A percentile compares a stretch with the other conserved stretches of the same genome.
Conservation (phyloP, 2,888 invertebrate genomes). For the Ormyrus labotus region DNA sequence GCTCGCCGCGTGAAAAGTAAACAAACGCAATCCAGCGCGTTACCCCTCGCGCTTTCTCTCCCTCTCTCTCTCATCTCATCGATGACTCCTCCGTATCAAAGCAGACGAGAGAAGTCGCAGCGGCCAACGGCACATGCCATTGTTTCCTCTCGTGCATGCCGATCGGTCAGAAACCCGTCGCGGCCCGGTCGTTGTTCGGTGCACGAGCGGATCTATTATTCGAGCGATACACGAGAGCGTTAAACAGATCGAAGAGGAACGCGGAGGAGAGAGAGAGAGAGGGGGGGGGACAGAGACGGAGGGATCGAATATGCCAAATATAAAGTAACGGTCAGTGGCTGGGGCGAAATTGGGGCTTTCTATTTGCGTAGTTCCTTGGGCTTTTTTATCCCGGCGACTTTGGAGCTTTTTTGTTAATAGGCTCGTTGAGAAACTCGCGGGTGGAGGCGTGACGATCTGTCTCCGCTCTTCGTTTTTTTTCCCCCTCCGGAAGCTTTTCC, state of each 20-base stretch:
- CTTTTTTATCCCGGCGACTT: conserved; percentile 26
- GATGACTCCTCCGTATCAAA: neutral
- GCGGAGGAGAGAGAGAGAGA: no score
- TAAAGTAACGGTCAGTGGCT: conserved; percentile 40
- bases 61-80: neutral
- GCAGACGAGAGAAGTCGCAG: neutral
- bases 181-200: conserved; percentile 34
- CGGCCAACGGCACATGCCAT: conserved; percentile 43
- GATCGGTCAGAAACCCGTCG: conserved; percentile 27
- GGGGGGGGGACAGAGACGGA: no score
- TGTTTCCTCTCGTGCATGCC: neutral
- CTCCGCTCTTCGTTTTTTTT: no score
- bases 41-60: neutral
- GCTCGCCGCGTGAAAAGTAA: neutral
- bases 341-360: conserved; percentile 38
- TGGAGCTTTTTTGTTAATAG: conserved; percentile 1
- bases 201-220: neutral
- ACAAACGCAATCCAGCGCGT: neutral
- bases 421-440: no score
- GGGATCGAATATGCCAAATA: conserved; percentile 29
- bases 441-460: no score
- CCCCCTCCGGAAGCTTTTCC: no score
- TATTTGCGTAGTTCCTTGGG: conserved; percentile 49
- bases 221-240: no score
- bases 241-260: no score